Evolutionary conservation across 30 jellyfish, hydroid and myxozoan species (phyloP).

Genomic region (Calvadosia cruxmelitensis): DNA sequence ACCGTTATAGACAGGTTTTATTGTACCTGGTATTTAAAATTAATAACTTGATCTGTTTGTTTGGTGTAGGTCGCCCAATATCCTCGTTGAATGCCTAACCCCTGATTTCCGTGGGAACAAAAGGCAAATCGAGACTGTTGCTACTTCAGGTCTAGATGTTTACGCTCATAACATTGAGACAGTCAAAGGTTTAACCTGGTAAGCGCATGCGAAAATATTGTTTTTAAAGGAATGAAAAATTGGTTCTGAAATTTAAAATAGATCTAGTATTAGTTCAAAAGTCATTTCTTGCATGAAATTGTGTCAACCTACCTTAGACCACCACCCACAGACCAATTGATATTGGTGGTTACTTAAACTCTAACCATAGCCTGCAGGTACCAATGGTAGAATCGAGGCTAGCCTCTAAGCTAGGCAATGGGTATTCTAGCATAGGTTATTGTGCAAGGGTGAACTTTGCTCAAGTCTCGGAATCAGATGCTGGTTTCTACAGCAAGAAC

Average conservation of each 20-base stretch:
- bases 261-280: background rate
- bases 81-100: conserved; percentile 81
- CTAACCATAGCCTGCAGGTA: no score
- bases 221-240: background rate
- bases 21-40: background rate
- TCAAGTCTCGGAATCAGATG: no score
- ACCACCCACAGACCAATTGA: no score
- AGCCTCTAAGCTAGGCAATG: no score
- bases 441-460: no score
- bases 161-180: conserved; percentile 95
- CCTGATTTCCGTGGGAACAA: conserved; percentile 82
- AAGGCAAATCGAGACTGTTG: conserved; percentile 43
- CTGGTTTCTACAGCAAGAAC: no score
- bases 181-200: conserved; percentile 71
- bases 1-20: background rate
- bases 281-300: no score
- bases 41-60: no score
- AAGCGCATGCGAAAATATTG: background rate
- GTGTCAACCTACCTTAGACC: no score
- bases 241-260: background rate
- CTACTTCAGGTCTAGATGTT: conserved; percentile 95
- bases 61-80: conserved; percentile 28
- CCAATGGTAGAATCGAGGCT: no score
- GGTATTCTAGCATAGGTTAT: no score
- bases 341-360: no score